Conservation (phyloP, 2,888 invertebrate genomes). For the Hirtodrosophila duncani region DNA sequence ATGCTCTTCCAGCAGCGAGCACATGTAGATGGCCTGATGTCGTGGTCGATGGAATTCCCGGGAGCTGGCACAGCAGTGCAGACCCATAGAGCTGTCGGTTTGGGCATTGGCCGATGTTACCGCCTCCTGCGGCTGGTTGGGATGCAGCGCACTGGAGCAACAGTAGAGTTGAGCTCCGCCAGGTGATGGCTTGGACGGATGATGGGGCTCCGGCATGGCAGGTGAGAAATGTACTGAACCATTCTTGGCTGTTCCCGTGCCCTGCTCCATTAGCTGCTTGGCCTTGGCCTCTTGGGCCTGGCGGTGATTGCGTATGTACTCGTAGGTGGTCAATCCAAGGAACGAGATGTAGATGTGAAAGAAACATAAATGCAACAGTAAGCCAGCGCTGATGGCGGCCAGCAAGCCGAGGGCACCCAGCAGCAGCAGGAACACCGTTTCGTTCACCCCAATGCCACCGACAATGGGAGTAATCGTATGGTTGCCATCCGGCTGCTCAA, state of each 20-base stretch:
- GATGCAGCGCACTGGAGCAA: constrained; percentile 77
- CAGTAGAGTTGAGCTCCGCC: constrained; percentile 72
- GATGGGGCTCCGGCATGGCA: constrained; percentile 39
- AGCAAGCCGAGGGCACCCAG: constrained; percentile 83
- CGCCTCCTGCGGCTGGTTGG: constrained; percentile 51
- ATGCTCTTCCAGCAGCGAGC: constrained; percentile 80
- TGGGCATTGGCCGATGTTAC: neutral
- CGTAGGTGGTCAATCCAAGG: constrained; percentile 92
- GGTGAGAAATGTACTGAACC: constrained; percentile 55
- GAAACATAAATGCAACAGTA: constrained; percentile 90
- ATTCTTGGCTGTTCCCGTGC: constrained; percentile 28
- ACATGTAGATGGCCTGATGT: constrained; percentile 78
- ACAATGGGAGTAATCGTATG: constrained; percentile 38
- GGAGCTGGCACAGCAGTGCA: constrained; percentile 79
- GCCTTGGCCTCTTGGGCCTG: constrained; percentile 76
- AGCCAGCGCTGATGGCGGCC: constrained; percentile 86
- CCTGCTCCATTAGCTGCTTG: constrained; percentile 54
- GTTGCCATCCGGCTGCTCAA: no score
- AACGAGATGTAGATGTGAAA: constrained; percentile 93
- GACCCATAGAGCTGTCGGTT: constrained; percentile 45
- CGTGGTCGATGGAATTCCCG: constrained; percentile 76
- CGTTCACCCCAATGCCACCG: constrained; percentile 78
- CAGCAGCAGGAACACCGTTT: constrained; percentile 82
- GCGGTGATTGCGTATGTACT: constrained; percentile 84
- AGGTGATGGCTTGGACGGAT: constrained; percentile 68